Conservation (phyloP, 2,113 vertebrate species). For the Forbesichthys agassizii region DNA sequence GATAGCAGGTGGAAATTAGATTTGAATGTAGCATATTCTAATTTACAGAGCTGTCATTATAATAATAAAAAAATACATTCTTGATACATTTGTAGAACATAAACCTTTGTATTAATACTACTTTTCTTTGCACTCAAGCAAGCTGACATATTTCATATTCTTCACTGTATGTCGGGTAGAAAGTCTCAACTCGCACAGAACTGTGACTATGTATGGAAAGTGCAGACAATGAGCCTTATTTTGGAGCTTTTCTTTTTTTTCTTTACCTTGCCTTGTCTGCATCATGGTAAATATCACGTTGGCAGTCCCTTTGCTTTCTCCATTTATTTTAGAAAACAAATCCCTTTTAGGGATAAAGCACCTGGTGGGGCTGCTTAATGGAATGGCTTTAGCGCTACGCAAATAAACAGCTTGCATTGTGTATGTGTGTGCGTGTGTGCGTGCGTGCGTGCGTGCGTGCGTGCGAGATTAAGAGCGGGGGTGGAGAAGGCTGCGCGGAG, state of each 20-base stretch:
- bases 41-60: too few relatives aligned
- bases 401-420: constrained; percentile 94
- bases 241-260: constrained; percentile 54
- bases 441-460: constrained; percentile 56
- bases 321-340: constrained; percentile 76
- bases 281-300: constrained; percentile 64
- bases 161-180: neutral
- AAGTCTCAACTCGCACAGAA: constrained; percentile 3
- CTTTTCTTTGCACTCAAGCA: too few relatives aligned
- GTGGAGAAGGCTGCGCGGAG: constrained; percentile 30
- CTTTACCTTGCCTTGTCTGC: constrained; percentile 52
- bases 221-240: constrained; percentile 34
- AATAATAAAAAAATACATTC: too few relatives aligned
- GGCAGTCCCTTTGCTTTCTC: constrained; percentile 55
- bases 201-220: constrained; percentile 33
- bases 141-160: too few relatives aligned
- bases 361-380: constrained; percentile 87
- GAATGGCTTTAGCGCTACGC: constrained; percentile 91
- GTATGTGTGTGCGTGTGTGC: constrained; percentile 28
- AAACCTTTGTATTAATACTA: too few relatives aligned
- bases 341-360: constrained; percentile 82
- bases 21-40: too few relatives aligned
- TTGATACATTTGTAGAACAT: too few relatives aligned
- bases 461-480: constrained; percentile 79
- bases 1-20: too few relatives aligned